Conservation (phyloP, 2,113 vertebrate species). For the Rutilus rutilus region DNA sequence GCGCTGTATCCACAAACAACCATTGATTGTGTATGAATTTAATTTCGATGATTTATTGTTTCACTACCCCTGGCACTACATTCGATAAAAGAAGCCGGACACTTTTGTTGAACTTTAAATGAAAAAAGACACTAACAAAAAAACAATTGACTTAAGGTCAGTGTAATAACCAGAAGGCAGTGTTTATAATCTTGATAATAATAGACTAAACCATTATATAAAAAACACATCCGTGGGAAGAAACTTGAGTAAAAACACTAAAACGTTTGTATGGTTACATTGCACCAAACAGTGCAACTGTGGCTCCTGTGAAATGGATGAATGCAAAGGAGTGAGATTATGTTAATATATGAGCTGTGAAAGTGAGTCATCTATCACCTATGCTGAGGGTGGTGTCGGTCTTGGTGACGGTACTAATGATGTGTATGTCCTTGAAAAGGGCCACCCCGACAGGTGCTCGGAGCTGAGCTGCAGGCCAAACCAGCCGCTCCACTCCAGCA, state of each 20-base stretch:
- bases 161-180: slow-evolving; percentile 23
- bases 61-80: slow-evolving; percentile 5
- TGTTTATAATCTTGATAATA: slow-evolving; percentile 32
- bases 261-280: background rate
- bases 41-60: slow-evolving; percentile 54
- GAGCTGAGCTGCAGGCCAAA: slow-evolving; percentile 85
- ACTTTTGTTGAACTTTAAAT: slow-evolving; percentile 47
- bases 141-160: slow-evolving; percentile 24
- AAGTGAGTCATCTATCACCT: slow-evolving; percentile 63
- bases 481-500: slow-evolving; percentile 84
- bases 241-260: background rate
- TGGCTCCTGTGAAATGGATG: slow-evolving; percentile 7
- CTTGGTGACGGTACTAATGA: slow-evolving; percentile 84
- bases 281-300: background rate
- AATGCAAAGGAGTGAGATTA: slow-evolving; percentile 25
- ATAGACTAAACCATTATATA: slow-evolving; percentile 9
- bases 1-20: slow-evolving; percentile 31
- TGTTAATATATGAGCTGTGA: slow-evolving; percentile 36
- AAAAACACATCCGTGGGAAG: background rate
- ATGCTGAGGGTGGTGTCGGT: slow-evolving; percentile 72
- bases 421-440: slow-evolving; percentile 88
- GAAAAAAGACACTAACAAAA: slow-evolving; percentile 43
- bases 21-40: slow-evolving; percentile 54
- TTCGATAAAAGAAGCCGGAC: slow-evolving; percentile 48
- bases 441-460: slow-evolving; percentile 80